phyloP scores from a whole-genome alignment of 2,888 invertebrate species.

The Cephus sareptanus region DNA sequence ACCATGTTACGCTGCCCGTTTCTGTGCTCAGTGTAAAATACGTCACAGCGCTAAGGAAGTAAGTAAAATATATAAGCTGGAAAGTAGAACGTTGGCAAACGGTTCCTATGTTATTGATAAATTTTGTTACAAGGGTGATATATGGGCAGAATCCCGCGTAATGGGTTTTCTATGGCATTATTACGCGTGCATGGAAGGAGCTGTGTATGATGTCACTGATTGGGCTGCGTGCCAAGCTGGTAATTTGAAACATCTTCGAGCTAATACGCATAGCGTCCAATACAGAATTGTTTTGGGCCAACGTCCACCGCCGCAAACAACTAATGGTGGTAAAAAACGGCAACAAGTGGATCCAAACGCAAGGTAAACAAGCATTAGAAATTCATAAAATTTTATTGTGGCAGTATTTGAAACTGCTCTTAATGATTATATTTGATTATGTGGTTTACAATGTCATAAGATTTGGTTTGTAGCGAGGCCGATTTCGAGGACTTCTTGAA shows the following conservation, averaged over 20 bases:
- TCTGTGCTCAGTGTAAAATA: slow-evolving; percentile 90
- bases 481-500: slow-evolving; percentile 86
- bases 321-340: slow-evolving; percentile 61
- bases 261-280: slow-evolving; percentile 92
- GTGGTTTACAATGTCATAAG: neutral
- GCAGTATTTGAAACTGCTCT: neutral
- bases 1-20: slow-evolving; percentile 91
- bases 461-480: slow-evolving; percentile 70
- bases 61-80: slow-evolving; percentile 27
- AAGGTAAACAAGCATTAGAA: slow-evolving; percentile 44
- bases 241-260: slow-evolving; percentile 83
- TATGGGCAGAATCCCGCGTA: slow-evolving; percentile 94
- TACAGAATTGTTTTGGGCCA: slow-evolving; percentile 85
- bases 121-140: slow-evolving; percentile 78
- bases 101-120: slow-evolving; percentile 7
- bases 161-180: slow-evolving; percentile 94
- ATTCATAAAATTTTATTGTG: slow-evolving; percentile 26
- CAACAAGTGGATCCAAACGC: slow-evolving; percentile 57
- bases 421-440: slow-evolving; percentile 9
- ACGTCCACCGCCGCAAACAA: slow-evolving; percentile 68
- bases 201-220: slow-evolving; percentile 95
- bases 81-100: neutral
- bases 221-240: slow-evolving; percentile 95
- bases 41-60: slow-evolving; percentile 91
- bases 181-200: slow-evolving; percentile 96